Percentiles rank a stretch among this genome's conserved stretches.
Evolutionary conservation across 2,888 invertebrate species (phyloP).

Genomic region (Creontiades dilutus): DNA sequence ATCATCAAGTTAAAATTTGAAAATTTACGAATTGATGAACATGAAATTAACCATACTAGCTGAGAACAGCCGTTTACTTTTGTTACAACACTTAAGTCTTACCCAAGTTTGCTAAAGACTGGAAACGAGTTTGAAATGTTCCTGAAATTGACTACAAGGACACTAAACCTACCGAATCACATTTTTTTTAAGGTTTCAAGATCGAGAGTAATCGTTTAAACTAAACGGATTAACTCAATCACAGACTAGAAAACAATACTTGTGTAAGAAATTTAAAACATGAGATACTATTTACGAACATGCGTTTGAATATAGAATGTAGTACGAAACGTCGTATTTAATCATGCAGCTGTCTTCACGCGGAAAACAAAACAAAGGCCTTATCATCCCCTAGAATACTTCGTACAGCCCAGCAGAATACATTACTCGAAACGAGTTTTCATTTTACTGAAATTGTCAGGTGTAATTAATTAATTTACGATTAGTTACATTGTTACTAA

Average conservation of each 20-base stretch:
- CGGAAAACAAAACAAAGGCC: no score
- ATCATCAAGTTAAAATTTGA: not conserved
- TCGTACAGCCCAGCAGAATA: no score
- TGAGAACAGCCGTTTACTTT: not conserved
- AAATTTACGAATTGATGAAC: not conserved
- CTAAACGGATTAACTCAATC: not conserved
- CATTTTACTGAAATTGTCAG: no score
- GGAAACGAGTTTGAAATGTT: constrained; percentile 27
- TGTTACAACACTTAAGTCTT: not conserved
- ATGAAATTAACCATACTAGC: not conserved
- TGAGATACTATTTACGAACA: no score
- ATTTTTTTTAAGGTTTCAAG: constrained; percentile 16
- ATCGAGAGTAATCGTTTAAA: not conserved
- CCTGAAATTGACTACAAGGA: constrained; percentile 22
- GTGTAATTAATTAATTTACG: no score
- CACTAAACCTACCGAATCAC: constrained; percentile 50
- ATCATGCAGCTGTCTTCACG: no score
- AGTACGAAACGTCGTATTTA: no score
- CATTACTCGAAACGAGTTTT: no score
- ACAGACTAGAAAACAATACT: constrained; percentile 41
- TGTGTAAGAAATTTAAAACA: no score
- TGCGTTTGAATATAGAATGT: no score
- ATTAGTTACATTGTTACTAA: no score
- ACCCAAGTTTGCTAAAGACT: constrained; percentile 17
- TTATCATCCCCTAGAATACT: no score